Evolutionary conservation across 2,113 vertebrate genomes (phyloP).

Genomic region (Psittacus erithacus): DNA sequence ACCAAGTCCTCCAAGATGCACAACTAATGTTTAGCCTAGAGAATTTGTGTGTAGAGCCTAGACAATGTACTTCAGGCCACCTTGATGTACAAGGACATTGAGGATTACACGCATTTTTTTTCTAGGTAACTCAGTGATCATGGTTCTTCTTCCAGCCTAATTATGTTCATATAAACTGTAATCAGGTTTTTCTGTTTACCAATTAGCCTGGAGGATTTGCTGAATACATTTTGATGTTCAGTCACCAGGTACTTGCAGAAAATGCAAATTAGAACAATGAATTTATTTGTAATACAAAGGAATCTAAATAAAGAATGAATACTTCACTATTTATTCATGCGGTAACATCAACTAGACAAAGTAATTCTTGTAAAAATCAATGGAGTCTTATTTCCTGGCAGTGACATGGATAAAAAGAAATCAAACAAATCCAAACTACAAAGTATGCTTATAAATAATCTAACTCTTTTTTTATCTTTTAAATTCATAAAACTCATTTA

Average conservation of each 20-base stretch:
- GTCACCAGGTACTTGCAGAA: slow-evolving; percentile 49
- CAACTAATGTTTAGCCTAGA: background rate
- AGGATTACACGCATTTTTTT: background rate
- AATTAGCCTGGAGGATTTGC: slow-evolving; percentile 55
- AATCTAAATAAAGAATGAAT: slow-evolving; percentile 48
- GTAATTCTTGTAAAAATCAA: slow-evolving; percentile 42
- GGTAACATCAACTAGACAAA: slow-evolving; percentile 16
- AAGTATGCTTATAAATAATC: background rate
- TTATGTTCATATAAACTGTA: slow-evolving; percentile 20
- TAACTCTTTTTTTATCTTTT: background rate
- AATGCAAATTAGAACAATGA: slow-evolving; percentile 56
- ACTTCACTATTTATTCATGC: slow-evolving; percentile 37
- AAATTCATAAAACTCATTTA: background rate
- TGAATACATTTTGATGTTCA: slow-evolving; percentile 46
- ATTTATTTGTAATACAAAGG: slow-evolving; percentile 33
- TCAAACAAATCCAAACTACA: background rate
- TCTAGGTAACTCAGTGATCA: background rate
- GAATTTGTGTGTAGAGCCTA: background rate
- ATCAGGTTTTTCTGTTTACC: slow-evolving; percentile 63
- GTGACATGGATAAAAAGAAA: background rate
- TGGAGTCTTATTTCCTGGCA: slow-evolving; percentile 25
- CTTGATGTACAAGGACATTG: background rate
- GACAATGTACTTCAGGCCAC: background rate
- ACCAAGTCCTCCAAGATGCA: background rate
- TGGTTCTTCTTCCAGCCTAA: background rate